phyloP scores from a whole-genome alignment of 2,888 invertebrate species.

The Charanyca ferruginea region DNA sequence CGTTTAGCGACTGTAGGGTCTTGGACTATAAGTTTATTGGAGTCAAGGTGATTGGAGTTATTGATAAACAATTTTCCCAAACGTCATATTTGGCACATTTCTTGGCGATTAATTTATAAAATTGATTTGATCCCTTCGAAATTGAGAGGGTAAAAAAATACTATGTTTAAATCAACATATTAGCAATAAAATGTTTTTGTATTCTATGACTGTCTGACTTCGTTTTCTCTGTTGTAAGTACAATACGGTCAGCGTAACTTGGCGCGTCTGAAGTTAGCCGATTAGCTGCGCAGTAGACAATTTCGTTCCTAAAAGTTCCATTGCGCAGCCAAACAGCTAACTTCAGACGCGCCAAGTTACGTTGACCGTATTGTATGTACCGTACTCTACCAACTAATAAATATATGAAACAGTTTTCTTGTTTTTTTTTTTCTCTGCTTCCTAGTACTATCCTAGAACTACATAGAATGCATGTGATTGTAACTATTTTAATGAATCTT shows the following conservation, averaged over 20 bases:
- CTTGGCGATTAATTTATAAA: not conserved
- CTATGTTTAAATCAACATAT: not conserved
- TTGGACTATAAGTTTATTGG: not conserved
- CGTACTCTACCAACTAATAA: slow-evolving; percentile 26
- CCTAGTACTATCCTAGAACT: slow-evolving; percentile 6
- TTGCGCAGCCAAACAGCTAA: no score
- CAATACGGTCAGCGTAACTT: no score
- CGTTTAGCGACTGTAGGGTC: not conserved
- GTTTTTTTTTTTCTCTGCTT: slow-evolving; percentile 27
- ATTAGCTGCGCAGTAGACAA: no score
- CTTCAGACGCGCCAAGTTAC: no score
- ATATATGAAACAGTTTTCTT: slow-evolving; percentile 20
- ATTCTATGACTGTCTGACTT: not conserved
- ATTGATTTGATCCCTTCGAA: not conserved
- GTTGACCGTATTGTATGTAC: not conserved
- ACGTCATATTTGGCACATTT: not conserved
- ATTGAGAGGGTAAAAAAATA: not conserved
- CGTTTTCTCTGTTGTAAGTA: not conserved
- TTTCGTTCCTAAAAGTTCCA: no score
- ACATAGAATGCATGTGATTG: slow-evolving; percentile 44
- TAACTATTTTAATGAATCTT: slow-evolving; percentile 10
- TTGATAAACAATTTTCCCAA: not conserved
- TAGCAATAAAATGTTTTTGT: not conserved
- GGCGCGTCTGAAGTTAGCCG: no score
- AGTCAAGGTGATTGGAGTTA: slow-evolving; percentile 5